phyloP scores from a whole-genome alignment of 1,140 invertebrate genomes.

The Zaprionus taronus region DNA sequence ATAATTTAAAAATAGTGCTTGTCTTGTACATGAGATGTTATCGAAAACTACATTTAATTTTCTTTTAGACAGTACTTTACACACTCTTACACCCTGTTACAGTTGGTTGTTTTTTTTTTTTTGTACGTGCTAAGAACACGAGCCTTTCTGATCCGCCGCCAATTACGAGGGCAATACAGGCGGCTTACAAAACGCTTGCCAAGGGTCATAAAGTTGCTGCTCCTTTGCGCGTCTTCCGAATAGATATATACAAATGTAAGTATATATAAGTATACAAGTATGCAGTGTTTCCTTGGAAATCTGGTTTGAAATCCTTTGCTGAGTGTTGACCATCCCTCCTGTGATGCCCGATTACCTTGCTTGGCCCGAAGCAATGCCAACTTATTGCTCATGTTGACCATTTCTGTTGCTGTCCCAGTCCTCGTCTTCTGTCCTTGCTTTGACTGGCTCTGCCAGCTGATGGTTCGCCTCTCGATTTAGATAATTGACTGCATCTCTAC shows the following conservation, averaged over 20 bases:
- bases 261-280: not conserved
- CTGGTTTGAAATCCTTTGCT: conserved; percentile 37
- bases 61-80: not conserved
- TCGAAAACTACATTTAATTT: too few relatives aligned
- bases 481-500: conserved; percentile 27
- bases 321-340: conserved; percentile 12
- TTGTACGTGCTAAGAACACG: conserved; percentile 21
- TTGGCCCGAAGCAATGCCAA: conserved; percentile 17
- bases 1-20: too few relatives aligned
- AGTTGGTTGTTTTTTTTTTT: not conserved
- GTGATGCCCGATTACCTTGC: not conserved
- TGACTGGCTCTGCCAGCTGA: not conserved
- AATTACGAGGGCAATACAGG: conserved; percentile 42
- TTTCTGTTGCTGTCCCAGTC: not conserved
- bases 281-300: conserved; percentile 17
- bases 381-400: conserved; percentile 31
- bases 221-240: conserved; percentile 17
- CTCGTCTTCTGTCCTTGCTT: not conserved
- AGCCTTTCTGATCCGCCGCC: conserved; percentile 44
- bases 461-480: conserved; percentile 10
- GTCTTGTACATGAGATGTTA: too few relatives aligned
- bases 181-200: conserved; percentile 42
- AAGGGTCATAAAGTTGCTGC: conserved; percentile 43
- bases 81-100: not conserved
- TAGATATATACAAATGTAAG: not conserved